A percentile compares a stretch with the other conserved stretches of the same genome.
Conservation (phyloP, 1,140 invertebrate genomes). For the Sinonovacula constricta region DNA sequence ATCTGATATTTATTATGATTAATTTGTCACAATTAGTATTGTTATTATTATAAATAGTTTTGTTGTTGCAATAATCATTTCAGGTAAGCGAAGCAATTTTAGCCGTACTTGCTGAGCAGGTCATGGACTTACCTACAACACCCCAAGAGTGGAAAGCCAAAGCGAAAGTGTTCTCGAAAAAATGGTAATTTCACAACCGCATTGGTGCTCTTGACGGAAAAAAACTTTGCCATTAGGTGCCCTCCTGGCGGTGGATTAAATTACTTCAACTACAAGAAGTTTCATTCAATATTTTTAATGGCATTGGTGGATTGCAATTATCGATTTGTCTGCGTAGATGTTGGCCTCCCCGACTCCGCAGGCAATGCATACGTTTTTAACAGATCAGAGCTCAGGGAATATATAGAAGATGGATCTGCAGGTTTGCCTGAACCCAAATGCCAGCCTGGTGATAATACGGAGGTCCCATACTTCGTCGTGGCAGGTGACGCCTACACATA, state of each 20-base stretch:
- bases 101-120: not conserved
- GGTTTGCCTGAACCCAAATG: not conserved
- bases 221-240: constrained; percentile 72
- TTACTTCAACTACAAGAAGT: constrained; percentile 75
- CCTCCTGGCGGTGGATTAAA: constrained; percentile 66
- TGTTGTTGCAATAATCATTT: not conserved
- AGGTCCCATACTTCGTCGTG: not conserved
- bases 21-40: not conserved
- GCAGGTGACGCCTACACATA: not conserved
- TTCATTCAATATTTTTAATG: constrained; percentile 70
- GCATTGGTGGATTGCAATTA: constrained; percentile 74
- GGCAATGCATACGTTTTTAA: not conserved
- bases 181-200: constrained; percentile 77
- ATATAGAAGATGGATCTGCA: not conserved
- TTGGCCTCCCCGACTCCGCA: constrained; percentile 55
- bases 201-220: constrained; percentile 77
- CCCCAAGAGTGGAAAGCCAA: constrained; percentile 16
- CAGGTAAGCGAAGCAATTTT: not conserved
- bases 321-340: constrained; percentile 72
- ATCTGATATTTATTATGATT: not conserved
- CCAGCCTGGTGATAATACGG: not conserved
- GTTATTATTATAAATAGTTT: not conserved
- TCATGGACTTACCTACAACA: not conserved
- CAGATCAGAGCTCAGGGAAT: not conserved
- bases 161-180: constrained; percentile 19